Evolutionary conservation across 2,888 invertebrate species (phyloP), one percentile per base, ranked within the genome.

Genomic region (Leucozona laternaria): DNA sequence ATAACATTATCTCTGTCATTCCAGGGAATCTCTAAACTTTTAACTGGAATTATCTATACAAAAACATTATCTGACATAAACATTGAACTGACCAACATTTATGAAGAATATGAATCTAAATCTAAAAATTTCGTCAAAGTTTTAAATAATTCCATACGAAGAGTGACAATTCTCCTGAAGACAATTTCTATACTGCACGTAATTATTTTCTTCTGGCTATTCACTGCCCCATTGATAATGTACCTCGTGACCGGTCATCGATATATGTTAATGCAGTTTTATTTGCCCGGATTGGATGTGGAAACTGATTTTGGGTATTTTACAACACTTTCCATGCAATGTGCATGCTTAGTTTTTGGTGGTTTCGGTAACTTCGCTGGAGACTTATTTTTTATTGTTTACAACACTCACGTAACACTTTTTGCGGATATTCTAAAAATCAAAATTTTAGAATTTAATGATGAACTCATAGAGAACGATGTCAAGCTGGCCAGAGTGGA

Each of bases 361-460:
- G 88, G 37, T 3, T 82, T 89, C 31, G 89, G 90, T 0, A 80
- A 89, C 1, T 90, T 88, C 71, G 87, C 88, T 0, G 90, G 90
- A 0, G 90, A 90, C 37, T 71, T 89, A 17, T 34, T 88, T 11
- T 75, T 89, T 7, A 48, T 90, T 11, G 64, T 89, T 0, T 80
- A 76, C 64, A 40, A 89, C 15, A 48, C 82, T 17, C 90, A 90
- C 31, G 68, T 75, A 0, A 78, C 55, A 7, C 68, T 89, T 6
- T 89, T 89, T 75, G 77, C 88, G n/a, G 88, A 89, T 57, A 43
- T 90, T 1, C 62, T 90, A 8, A 78, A 72, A 2, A 20, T 88
- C 0, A 90, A 90, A 58, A 86, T 89, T 2, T 57, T 72, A 1
- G 73, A 37, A 0, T 34, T 90, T 0, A 90, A 90, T 66, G 79